Evolutionary conservation across 2,113 vertebrate genomes (phyloP), one percentile per base, ranked within the genome.

Genomic region (Sakesphorus luctuosus): DNA sequence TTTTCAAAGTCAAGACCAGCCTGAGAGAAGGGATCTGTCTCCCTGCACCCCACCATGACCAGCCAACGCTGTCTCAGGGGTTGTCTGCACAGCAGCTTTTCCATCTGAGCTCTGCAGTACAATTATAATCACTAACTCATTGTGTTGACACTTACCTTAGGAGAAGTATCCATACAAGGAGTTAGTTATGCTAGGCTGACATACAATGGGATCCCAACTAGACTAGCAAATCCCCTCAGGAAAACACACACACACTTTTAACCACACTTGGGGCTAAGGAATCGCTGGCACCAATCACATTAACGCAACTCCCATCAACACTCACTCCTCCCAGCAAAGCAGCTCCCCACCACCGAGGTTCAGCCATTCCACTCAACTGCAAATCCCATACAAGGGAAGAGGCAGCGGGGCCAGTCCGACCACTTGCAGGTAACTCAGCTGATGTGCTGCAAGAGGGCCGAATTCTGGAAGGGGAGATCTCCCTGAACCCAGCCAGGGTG

Each of bases 151-250:
- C 91, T 89, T 92, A 96, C 95, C 94, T 95, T 94, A 38, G 46
- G 16, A 94, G 36, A 84, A 91, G 89, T 75, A 89, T 25, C 96
- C 94, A 93, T 94, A 96, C 91, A 96, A 92, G 86, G 86, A 95
- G 87, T 86, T 94, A 94, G 84, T 52, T 94, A 84, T 17, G 53
- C 73, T 59, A 81, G 38, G 33, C 61, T 14, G 10, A 81, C 77
- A 75, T 90, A 78, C 26, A 92, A 66, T 5, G 1, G 44, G 31
- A 97, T 91, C 16, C 1, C 61, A 95, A 77, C 52, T 43, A 90
- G 17, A 63, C 55, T 67, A 63, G 72, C 38, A 65, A 81, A 93
- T 84, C 36, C 58, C 52, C 46, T 67, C 3, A 3, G 49, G 68
- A 90, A 47, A 68, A 78, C 15, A 49, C 47, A 47, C 61, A 74